A percentile compares a stretch with the other conserved stretches of the same genome.
These are phyloP conservation scores for Phycodurus eques DNA, from an alignment of 2,113 vertebrate genomes.

Conservation along the genomic window DNA sequence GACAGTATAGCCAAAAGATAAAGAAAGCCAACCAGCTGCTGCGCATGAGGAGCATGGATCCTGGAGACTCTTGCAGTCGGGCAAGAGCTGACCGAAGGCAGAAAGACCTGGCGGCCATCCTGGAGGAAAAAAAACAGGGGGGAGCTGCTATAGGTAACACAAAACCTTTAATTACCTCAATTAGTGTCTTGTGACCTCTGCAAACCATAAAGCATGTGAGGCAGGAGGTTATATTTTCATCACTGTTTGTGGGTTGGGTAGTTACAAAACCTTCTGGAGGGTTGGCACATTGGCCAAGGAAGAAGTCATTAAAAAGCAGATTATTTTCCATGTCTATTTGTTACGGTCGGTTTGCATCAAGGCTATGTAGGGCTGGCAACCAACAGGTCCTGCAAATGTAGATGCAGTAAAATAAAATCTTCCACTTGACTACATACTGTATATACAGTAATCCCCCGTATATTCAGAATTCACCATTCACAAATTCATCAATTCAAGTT, in stretches of 20 bases:
- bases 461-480: too few species aligned
- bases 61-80: conserved; percentile 76
- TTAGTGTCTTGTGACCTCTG: background rate
- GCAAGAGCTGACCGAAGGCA: conserved; percentile 70
- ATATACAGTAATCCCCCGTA: too few species aligned
- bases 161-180: background rate
- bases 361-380: too few species aligned
- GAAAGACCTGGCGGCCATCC: conserved; percentile 89
- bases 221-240: background rate
- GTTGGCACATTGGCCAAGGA: background rate
- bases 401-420: too few species aligned
- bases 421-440: too few species aligned
- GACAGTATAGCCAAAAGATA: conserved; percentile 98
- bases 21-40: conserved; percentile 96
- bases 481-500: too few species aligned
- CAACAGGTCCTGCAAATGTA: too few species aligned
- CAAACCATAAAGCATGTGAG: background rate
- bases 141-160: conserved; percentile 90
- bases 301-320: too few species aligned
- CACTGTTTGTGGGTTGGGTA: too few species aligned
- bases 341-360: too few species aligned
- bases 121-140: conserved; percentile 97
- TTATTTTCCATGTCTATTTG: too few species aligned
- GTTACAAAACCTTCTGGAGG: too few species aligned
- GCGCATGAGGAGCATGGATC: conserved; percentile 87